Evolutionary conservation across 2,113 vertebrate genomes (phyloP), one percentile per base, ranked within the genome.

Genomic region (Seriola aureovittata): DNA sequence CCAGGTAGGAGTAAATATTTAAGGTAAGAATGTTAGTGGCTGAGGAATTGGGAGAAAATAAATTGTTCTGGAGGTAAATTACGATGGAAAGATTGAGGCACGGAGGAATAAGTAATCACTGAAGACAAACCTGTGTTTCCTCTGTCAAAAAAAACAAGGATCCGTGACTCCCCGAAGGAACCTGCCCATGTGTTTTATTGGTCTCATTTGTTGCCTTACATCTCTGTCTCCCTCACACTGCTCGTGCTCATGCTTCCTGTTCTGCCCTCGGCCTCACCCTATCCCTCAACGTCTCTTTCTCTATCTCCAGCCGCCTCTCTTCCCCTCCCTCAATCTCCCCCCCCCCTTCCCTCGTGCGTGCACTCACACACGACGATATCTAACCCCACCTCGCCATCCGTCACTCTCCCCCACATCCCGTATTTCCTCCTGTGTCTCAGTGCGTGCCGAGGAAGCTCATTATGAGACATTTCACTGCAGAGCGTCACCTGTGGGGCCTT

Each of bases 181-280:
- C 65, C 85, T 82, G 86, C 67, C 85, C 46, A 4, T 81, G 85
- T 86, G 82, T 80, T 87, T 90, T 90, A 89, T 92, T 89, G 81
- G 58, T 67, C 91, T 90, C 88, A 92, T 93, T 92, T 92, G 91
- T 87, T 74, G 80, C 84, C 86, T 85, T 69, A 83, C 84, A 74
- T 88, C 87, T 89, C 75, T 59, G 84, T 83, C 82, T 83, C 82
- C 65, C 67, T 69, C 71, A 29, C 58, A 62, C 69, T 79, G 14
- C 54, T 69, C 55, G 63, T 78, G 34, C 71, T 81, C 66, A 11
- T 46, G 75, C 78, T 72, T 88, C 80, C 72, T 65, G 54, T 62
- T 86, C 74, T 71, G 66, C 85, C 85, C 74, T 84, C 52, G 14
- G 75, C 70, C 85, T 88, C 80, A 55, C 13, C 81, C 70, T 14